phyloP scores from a whole-genome alignment of 2,113 vertebrate genomes.

The Epinephelus moara region DNA sequence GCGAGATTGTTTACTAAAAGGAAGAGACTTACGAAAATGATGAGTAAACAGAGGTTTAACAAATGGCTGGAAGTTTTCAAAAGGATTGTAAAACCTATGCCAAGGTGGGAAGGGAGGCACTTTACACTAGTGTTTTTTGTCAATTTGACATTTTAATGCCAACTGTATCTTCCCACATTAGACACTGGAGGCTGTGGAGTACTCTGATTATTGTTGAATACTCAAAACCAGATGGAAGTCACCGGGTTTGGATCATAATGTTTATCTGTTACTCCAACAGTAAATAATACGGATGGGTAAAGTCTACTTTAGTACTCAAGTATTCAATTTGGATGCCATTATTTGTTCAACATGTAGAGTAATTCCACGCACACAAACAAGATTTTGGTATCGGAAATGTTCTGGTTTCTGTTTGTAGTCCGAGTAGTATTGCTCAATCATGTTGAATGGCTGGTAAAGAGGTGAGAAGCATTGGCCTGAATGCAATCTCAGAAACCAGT shows the following conservation, averaged over 20 bases:
- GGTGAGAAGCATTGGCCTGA: too few species aligned
- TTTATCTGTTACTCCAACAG: background rate
- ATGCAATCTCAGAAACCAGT: too few species aligned
- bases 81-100: background rate
- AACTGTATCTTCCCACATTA: background rate
- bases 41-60: background rate
- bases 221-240: background rate
- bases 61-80: background rate
- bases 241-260: background rate
- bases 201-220: background rate
- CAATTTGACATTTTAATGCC: background rate
- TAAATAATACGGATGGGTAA: too few species aligned
- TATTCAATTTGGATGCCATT: too few species aligned
- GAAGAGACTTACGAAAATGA: background rate
- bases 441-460: too few species aligned
- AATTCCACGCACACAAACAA: too few species aligned
- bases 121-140: background rate
- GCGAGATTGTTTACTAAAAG: conserved; percentile 11
- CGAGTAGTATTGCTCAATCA: too few species aligned
- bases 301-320: too few species aligned
- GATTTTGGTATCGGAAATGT: too few species aligned
- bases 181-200: background rate
- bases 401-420: too few species aligned
- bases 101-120: background rate
- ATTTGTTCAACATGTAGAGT: too few species aligned